Evolutionary conservation across 2,888 invertebrate species (phyloP).

Genomic region (Ceriagrion tenellum): DNA sequence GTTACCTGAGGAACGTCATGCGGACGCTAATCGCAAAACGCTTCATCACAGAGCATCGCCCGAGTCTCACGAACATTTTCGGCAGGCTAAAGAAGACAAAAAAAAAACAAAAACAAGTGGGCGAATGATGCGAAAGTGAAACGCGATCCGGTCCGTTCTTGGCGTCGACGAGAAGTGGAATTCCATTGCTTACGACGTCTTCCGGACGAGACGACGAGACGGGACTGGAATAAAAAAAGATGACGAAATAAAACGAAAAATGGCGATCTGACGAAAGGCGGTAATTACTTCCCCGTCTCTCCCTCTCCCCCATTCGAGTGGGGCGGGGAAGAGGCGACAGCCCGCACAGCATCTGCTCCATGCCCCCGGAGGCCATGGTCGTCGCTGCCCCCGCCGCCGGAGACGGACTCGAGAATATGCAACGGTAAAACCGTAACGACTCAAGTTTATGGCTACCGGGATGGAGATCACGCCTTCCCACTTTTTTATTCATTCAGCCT

Average conservation of each 20-base stretch:
- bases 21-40: background rate
- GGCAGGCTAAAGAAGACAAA: background rate
- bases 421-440: conserved; percentile 32
- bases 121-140: background rate
- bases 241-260: background rate
- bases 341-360: background rate
- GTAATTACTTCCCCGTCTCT: background rate
- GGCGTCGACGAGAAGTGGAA: background rate
- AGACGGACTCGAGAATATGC: background rate
- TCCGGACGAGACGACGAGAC: background rate
- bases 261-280: background rate
- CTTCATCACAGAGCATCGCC: background rate
- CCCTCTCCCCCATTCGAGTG: background rate
- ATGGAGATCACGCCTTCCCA: background rate
- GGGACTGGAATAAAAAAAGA: too few relatives aligned
- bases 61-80: background rate
- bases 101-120: background rate
- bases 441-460: conserved; percentile 10
- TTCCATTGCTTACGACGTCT: background rate
- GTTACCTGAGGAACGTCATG: too few relatives aligned
- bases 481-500: background rate
- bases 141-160: background rate
- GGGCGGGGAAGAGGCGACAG: background rate
- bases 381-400: background rate
- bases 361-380: background rate